These are phyloP conservation scores for Lasioglossum villosulum DNA, from an alignment of 2,888 invertebrate species.

Conservation along the genomic window DNA sequence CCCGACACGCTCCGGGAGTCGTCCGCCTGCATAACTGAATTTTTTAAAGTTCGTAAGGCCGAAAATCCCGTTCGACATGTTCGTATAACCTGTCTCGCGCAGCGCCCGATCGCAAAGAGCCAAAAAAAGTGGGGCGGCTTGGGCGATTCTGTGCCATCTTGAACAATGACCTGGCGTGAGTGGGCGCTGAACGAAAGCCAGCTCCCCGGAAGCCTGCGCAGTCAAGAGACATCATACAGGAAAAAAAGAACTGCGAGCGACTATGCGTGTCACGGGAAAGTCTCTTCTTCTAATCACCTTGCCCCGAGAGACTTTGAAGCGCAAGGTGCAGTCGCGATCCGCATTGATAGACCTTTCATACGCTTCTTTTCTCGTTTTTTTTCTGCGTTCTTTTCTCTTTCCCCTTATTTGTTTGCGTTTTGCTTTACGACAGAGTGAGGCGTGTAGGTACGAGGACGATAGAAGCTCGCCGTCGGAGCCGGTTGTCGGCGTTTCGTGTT, in stretches of 20 bases:
- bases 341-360: conserved; percentile 38
- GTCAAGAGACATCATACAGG: conserved; percentile 28
- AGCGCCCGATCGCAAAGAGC: conserved; percentile 12
- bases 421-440: conserved; percentile 69
- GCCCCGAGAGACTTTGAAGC: conserved; percentile 44
- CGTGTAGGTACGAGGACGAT: conserved; percentile 74
- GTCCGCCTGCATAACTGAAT: neutral
- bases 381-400: conserved; percentile 26
- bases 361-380: conserved; percentile 7
- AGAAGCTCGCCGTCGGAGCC: conserved; percentile 67
- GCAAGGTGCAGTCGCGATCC: conserved; percentile 39
- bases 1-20: neutral
- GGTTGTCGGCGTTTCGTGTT: conserved; percentile 48
- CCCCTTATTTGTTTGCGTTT: conserved; percentile 19
- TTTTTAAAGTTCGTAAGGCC: neutral
- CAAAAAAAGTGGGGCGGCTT: conserved; percentile 10
- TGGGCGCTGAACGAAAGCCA: conserved; percentile 29
- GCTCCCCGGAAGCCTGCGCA: conserved; percentile 29
- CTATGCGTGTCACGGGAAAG: conserved; percentile 21
- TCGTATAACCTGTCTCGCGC: conserved; percentile 1
- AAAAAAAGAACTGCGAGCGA: conserved; percentile 29
- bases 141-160: conserved; percentile 25
- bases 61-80: neutral
- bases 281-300: conserved; percentile 38
- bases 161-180: conserved; percentile 37